Base-by-base conservation (phyloP, 2,113 vertebrate species). In the Seriola dumerili region DNA sequence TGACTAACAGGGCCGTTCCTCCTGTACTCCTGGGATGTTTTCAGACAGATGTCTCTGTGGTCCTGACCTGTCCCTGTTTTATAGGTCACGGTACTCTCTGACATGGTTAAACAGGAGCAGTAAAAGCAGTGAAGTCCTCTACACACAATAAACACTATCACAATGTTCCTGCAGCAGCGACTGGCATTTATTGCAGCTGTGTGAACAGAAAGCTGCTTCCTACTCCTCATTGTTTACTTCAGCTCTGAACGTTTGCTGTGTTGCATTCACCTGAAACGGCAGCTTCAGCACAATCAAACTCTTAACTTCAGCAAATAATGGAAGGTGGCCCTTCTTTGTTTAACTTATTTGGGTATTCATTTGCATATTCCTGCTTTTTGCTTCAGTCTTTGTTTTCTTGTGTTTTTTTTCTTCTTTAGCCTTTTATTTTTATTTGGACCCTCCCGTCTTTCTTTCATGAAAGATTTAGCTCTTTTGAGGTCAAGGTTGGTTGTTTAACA, bases 51-150 rank as follows among this genome's bases (percentile, higher is more conserved):
- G 42, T 55, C 8, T 19, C 42, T 3, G 1, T 21, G 72, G 58
- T 58, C 50, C 14, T 57, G 72, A 76, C 58, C 67, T 42, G 0
- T 72, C 68, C 75, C 54, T 44, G 67, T 54, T 76, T 54, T 32
- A 55, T 46, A 52, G 52, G 19, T 65, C 80, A 25, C 57, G 29
- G 4, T 17, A 63, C 62, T 36, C 8, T 62, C 34, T 44, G 74
- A 44, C 61, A 40, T 3, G 40, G 21, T 63, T 23, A 10, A 63
- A 29, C 4, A 10, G 34, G 48, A 70, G 71, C 80, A 64, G 58
- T 76, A 36, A 54, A 57, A 32, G 42, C 63, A 29, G 29, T 29
- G 29, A 29, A 29, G 29, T 29, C 29, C 4, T 8, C 44, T 17
- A 23, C 44, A 23, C 25, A 38, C 46, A 38, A 1, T 71, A 9